Base-by-base conservation (phyloP, 2,797 vertebrate genomes). In the Cyprinella venusta region DNA sequence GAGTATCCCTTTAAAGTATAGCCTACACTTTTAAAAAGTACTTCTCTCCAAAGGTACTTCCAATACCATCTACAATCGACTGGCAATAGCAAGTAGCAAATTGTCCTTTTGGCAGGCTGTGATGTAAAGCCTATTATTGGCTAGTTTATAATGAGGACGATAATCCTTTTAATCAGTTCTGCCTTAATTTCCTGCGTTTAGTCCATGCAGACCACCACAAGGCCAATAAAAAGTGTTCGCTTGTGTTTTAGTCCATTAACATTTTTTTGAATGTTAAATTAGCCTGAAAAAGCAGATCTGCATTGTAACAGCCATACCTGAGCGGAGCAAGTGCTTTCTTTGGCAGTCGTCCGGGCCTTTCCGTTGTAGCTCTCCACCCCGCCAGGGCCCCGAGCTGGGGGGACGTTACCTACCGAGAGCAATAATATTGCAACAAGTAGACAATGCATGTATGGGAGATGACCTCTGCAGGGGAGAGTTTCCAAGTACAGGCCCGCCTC, bases 401-500 rank as follows among this genome's bases (percentile, higher is more conserved):
- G 56, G 76, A 76, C 71, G 19, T 69, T 72, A 30, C 83, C 68
- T 36, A 50, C 79, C 2, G 59, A 79, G 80, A 80, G 72, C 65
- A 75, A 69, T 79, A 86, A 81, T 76, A 79, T 68, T 81, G 67
- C 77, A 82, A 45, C 61, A 79, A 77, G 82, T 33, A 59, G 79
- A 86, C 75, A 33, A 70, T 81, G 83, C 42, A 56, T 80, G 80
- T 89, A 76, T 74, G 36, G 19, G 76, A 78, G 74, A 83, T 85
- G 84, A 88, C 82, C 81, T 74, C 68, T 82, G 50, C 63, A 78
- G 65, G 79, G 80, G 79, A 65, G 38, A 52, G 15, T 65, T 83
- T 86, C 88, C 88, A 88, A 88, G 70, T 75, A 79, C 72, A 85
- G 80, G 83, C 71, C 75, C 61, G 42, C 75, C 79, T 65, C 38